phyloP scores from a whole-genome alignment of 2,113 vertebrate species.

The Channa argus region DNA sequence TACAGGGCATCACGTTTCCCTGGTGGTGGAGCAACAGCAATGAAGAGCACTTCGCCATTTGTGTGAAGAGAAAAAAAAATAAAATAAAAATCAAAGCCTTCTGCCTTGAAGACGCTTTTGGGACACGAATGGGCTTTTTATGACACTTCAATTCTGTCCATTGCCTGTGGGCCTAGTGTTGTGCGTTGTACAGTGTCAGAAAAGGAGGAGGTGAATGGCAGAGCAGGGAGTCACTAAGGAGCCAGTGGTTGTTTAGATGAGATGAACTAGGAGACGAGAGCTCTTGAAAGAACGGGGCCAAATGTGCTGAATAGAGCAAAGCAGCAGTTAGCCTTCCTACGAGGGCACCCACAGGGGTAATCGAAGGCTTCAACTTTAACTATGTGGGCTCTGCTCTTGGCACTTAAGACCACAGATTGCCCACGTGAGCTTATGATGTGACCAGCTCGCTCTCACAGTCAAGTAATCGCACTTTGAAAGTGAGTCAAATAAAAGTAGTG shows the following conservation, averaged over 20 bases:
- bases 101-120: constrained; percentile 69
- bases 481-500: constrained; percentile 63
- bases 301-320: constrained; percentile 76
- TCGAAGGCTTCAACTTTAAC: constrained; percentile 64
- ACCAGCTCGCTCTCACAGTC: constrained; percentile 14
- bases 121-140: constrained; percentile 77
- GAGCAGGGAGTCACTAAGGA: constrained; percentile 52
- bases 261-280: constrained; percentile 57
- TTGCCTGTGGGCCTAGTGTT: constrained; percentile 58
- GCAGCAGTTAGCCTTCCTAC: constrained; percentile 60
- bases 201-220: constrained; percentile 51
- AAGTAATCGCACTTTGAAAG: constrained; percentile 50
- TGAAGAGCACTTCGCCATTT: constrained; percentile 49
- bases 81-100: constrained; percentile 46
- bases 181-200: constrained; percentile 54
- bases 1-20: constrained; percentile 47
- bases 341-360: constrained; percentile 60
- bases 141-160: constrained; percentile 70
- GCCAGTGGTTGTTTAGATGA: constrained; percentile 65
- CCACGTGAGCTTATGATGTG: constrained; percentile 44
- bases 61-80: constrained; percentile 30
- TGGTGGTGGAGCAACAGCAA: constrained; percentile 54
- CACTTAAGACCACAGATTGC: constrained; percentile 56
- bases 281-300: constrained; percentile 52
- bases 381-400: constrained; percentile 46